phyloP scores from a whole-genome alignment of 2,113 vertebrate species.

The Phainopepla nitens region DNA sequence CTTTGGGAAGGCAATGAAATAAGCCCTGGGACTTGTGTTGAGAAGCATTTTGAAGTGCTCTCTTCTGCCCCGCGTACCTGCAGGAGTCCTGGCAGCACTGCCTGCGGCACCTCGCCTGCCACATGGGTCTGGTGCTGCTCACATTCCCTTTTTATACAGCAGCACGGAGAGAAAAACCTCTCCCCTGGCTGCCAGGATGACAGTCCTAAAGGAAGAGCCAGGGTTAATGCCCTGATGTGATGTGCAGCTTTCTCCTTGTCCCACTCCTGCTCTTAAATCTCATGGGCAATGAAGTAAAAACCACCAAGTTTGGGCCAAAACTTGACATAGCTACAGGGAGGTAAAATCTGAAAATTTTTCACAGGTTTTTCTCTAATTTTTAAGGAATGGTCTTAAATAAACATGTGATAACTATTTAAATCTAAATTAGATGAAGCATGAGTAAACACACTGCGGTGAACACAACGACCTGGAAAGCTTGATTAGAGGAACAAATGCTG shows the following conservation, averaged over 20 bases:
- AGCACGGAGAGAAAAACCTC: background rate
- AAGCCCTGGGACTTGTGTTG: background rate
- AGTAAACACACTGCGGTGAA: background rate
- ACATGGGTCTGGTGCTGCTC: background rate
- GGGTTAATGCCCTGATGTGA: background rate
- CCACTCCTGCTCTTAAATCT: background rate
- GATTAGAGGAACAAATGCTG: conserved; percentile 8
- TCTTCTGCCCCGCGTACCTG: background rate
- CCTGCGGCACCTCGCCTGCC: background rate
- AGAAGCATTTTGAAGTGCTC: background rate
- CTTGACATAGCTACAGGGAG: background rate
- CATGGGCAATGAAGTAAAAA: background rate
- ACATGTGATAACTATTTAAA: background rate
- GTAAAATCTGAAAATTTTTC: background rate
- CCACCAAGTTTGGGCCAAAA: background rate
- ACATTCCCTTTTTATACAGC: background rate
- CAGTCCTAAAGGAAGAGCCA: background rate
- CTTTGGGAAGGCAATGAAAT: conserved; percentile 52
- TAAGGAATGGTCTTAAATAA: background rate
- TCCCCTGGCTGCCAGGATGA: background rate
- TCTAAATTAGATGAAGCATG: background rate
- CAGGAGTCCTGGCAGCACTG: background rate
- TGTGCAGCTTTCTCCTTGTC: background rate
- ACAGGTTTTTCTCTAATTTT: background rate
- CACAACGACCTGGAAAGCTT: background rate